Conservation (phyloP, 2,113 vertebrate genomes). For the Typhlomys cinereus region DNA sequence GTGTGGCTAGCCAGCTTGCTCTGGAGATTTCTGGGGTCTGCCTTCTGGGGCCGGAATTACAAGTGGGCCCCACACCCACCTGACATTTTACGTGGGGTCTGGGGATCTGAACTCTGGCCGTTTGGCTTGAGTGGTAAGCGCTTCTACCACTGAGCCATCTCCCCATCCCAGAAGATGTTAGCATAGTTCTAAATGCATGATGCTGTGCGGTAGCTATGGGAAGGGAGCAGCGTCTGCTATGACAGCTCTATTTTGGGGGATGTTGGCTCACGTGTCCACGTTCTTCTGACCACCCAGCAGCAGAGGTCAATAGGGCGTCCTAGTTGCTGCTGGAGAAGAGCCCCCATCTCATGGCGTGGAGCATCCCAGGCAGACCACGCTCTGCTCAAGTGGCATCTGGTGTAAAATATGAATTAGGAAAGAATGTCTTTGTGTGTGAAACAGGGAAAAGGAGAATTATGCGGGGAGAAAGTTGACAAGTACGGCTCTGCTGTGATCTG, state of each 20-base stretch:
- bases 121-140: no score
- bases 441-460: conserved; percentile 45
- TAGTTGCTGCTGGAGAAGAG: background rate
- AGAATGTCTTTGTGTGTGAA: conserved; percentile 25
- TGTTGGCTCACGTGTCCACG: background rate
- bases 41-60: no score
- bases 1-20: no score
- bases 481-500: background rate
- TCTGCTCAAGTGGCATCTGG: conserved; percentile 44
- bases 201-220: background rate
- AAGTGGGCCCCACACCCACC: no score
- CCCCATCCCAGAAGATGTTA: no score
- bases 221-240: background rate
- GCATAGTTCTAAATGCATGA: background rate
- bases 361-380: background rate
- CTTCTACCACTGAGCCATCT: no score
- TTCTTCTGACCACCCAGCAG: background rate
- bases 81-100: no score
- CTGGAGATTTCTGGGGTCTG: no score
- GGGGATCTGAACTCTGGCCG: no score
- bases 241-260: background rate
- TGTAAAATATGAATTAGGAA: conserved; percentile 48
- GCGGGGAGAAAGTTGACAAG: conserved; percentile 49
- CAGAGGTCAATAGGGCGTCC: background rate
- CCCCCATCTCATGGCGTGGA: background rate